Evolutionary conservation across 2,888 invertebrate genomes (phyloP).

Genomic region (Pterostichus niger): DNA sequence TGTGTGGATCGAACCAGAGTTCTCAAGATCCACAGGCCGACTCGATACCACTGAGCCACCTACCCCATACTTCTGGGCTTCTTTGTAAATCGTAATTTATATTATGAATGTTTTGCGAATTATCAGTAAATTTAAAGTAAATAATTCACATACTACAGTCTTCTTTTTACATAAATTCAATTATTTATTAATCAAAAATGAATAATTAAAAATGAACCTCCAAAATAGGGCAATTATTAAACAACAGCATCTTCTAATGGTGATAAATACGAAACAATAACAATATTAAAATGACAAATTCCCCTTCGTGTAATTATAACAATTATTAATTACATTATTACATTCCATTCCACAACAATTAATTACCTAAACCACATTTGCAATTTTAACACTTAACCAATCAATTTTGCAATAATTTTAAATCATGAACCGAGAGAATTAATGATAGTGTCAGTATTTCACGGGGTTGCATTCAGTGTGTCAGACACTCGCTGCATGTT

Average conservation of each 20-base stretch:
- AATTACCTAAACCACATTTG: constrained; percentile 21
- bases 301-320: not conserved
- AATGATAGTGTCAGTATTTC: not conserved
- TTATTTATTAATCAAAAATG: too few species aligned
- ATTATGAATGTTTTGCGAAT: too few species aligned
- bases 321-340: constrained; percentile 15
- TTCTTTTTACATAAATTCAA: too few species aligned
- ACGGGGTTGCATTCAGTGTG: not conserved
- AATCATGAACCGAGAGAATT: not conserved
- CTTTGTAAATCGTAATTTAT: too few species aligned
- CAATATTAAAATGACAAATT: constrained; percentile 30
- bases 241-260: not conserved
- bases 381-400: constrained; percentile 35
- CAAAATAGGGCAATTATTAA: not conserved
- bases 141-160: too few species aligned
- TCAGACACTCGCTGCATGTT: not conserved
- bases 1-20: too few species aligned
- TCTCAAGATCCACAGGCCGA: too few species aligned
- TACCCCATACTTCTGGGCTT: too few species aligned
- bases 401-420: constrained; percentile 15
- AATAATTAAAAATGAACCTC: not conserved
- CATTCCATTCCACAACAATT: constrained; percentile 20
- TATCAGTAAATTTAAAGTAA: too few species aligned
- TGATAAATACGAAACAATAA: constrained; percentile 7
- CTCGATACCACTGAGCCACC: too few species aligned